Percentiles rank a stretch among this genome's conserved stretches.
Evolutionary conservation across 2,113 vertebrate genomes (phyloP).

Genomic region (Narcine bancroftii): DNA sequence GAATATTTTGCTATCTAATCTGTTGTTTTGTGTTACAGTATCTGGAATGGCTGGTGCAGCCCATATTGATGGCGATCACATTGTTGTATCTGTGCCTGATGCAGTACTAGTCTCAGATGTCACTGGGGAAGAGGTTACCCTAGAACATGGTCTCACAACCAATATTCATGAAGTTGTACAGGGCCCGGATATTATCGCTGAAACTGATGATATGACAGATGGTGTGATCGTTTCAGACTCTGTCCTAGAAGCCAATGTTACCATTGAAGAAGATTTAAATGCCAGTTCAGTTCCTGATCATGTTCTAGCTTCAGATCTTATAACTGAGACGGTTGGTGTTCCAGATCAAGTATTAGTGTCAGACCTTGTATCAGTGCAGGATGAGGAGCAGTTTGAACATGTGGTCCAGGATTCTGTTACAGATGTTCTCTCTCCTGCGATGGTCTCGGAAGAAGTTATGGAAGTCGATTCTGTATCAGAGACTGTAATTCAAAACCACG

Average conservation of each 20-base stretch:
- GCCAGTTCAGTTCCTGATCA: slow-evolving; percentile 53
- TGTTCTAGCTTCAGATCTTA: slow-evolving; percentile 76
- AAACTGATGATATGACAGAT: slow-evolving; percentile 71
- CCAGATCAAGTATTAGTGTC: slow-evolving; percentile 93
- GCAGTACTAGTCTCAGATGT: slow-evolving; percentile 92
- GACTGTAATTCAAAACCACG: slow-evolving; percentile 74
- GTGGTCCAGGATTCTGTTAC: slow-evolving; percentile 66
- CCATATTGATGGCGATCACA: slow-evolving; percentile 94
- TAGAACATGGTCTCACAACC: slow-evolving; percentile 81
- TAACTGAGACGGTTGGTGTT: slow-evolving; percentile 63
- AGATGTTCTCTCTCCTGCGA: slow-evolving; percentile 58
- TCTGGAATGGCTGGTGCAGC: slow-evolving; percentile 93
- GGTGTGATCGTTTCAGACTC: slow-evolving; percentile 82
- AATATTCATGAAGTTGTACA: slow-evolving; percentile 67
- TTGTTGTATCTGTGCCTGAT: slow-evolving; percentile 93
- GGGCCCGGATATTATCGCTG: slow-evolving; percentile 74
- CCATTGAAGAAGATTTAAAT: slow-evolving; percentile 85
- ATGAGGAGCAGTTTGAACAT: slow-evolving; percentile 74
- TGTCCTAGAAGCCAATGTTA: slow-evolving; percentile 74
- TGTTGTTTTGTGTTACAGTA: slow-evolving; percentile 59
- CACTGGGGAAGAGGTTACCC: slow-evolving; percentile 84
- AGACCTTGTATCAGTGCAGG: slow-evolving; percentile 78
- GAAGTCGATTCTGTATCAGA: slow-evolving; percentile 78
- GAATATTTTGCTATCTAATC: background rate
- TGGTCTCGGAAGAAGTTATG: slow-evolving; percentile 88